These are phyloP conservation scores for Vanessa cardui DNA, from an alignment of 2,888 invertebrate genomes.

Conservation along the genomic window DNA sequence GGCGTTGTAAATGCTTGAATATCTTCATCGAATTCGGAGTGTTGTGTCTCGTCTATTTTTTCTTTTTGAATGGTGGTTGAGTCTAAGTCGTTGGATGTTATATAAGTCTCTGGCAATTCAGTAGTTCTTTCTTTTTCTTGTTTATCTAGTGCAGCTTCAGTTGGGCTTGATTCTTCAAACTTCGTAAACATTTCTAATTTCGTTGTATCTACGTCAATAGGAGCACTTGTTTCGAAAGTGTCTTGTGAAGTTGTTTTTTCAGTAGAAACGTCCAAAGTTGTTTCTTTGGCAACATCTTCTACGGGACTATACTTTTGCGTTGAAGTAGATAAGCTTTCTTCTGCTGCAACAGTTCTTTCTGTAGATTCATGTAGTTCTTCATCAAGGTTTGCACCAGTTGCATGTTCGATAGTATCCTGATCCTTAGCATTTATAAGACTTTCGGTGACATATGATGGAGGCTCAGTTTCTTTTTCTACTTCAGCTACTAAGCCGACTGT, in stretches of 20 bases:
- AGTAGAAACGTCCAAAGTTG: not conserved
- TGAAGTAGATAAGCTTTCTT: conserved; percentile 1
- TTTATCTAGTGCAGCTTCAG: conserved; percentile 5
- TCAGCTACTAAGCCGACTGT: conserved; percentile 2
- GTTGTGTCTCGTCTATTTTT: conserved; percentile 13
- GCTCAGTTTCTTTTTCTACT: conserved; percentile 15
- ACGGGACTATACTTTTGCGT: conserved; percentile 7
- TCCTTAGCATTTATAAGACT: not conserved
- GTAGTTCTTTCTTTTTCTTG: conserved; percentile 20
- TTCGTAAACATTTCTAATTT: conserved; percentile 10
- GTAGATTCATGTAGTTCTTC: conserved; percentile 12
- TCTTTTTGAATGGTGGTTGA: not conserved
- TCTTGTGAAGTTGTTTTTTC: conserved; percentile 2
- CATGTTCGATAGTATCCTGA: not conserved
- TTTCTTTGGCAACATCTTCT: conserved; percentile 15
- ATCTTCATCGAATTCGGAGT: not conserved
- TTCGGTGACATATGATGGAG: conserved; percentile 10
- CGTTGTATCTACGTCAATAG: not conserved
- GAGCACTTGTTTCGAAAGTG: conserved; percentile 6
- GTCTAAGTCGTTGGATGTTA: not conserved
- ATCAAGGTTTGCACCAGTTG: not conserved
- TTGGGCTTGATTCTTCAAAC: conserved; percentile 6
- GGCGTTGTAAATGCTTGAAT: conserved; percentile 6
- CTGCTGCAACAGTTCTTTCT: conserved; percentile 12
- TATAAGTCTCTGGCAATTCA: conserved; percentile 11